Evolutionary conservation across 2,888 invertebrate genomes (phyloP), one percentile per base, ranked within the genome.

Genomic region (Lycaena phlaeas): DNA sequence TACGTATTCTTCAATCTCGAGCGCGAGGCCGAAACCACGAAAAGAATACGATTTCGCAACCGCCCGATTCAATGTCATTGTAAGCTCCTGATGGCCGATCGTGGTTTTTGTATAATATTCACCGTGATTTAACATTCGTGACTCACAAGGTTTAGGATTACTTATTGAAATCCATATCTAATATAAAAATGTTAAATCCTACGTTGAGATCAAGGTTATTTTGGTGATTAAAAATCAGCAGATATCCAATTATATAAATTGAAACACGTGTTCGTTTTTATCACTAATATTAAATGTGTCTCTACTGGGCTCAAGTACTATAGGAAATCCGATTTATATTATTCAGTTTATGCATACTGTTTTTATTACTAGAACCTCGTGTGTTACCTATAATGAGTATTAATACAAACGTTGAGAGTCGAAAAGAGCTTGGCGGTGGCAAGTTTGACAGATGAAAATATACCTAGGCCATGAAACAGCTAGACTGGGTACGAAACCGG

Each of bases 1-100:
- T 74, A 78, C 74, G 76, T 79, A 79, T 79, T 81, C 81, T 79
- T 81, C 77, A 73, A 77, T 81, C 77, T 75, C 67, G 59, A 64
- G 61, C 59, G 63, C 65, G 63, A 71, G 67, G 71, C 71, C 79
- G 61, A 62, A 68, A 68, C 61, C 70, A 75, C 79, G 65, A 79
- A 82, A 81, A 82, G 72, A 75, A 69, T 72, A 73, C 64, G 64
- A 69, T 82, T 82, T 82, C 82, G 81, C 78, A 82, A 82, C 65
- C 46, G 56, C 59, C 55, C 54, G 61, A 64, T 78, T 78, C 84
- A 84, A 82, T 84, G 82, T 82, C 82, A 79, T 59, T 69, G 65
- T 58, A 59, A 69, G 60, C 52, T 60, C 61, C 66, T 62, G 62
- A 64, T 57, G 60, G 56, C 53, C 54, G 56, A 51, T 56, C 57